A percentile compares a stretch with the other conserved stretches of the same genome.
Conservation (phyloP, 2,888 invertebrate species). For the Chaetoderma sp. region DNA sequence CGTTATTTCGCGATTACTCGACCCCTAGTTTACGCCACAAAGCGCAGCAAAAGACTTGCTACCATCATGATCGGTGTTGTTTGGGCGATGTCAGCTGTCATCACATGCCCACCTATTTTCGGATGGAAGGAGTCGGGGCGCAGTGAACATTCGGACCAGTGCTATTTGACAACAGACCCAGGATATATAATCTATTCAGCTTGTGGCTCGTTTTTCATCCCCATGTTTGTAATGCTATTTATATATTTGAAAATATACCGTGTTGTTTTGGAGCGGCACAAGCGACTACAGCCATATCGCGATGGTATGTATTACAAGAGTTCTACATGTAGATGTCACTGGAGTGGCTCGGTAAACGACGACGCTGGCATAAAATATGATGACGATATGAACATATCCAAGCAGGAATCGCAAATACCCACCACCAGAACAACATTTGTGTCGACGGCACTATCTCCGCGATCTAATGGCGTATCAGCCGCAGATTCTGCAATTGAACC, state of each 20-base stretch:
- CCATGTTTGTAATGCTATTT: slow-evolving; percentile 60
- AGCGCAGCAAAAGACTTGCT: slow-evolving; percentile 49
- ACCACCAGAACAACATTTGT: no score
- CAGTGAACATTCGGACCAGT: slow-evolving; percentile 31
- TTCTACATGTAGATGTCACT: neutral
- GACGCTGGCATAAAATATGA: no score
- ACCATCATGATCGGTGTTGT: slow-evolving; percentile 57
- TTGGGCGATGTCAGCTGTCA: slow-evolving; percentile 54
- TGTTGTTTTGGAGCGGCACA: slow-evolving; percentile 43
- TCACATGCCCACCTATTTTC: slow-evolving; percentile 61
- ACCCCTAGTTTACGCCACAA: slow-evolving; percentile 57
- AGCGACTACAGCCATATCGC: slow-evolving; percentile 26
- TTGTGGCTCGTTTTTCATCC: slow-evolving; percentile 61
- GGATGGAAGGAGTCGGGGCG: slow-evolving; percentile 51
- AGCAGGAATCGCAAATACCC: no score
- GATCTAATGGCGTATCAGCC: no score
- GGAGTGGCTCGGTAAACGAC: neutral
- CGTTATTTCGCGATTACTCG: slow-evolving; percentile 64
- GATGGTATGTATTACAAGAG: slow-evolving; percentile 2
- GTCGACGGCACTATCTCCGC: no score
- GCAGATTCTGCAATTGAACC: no score
- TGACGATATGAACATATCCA: no score
- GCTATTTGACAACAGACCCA: slow-evolving; percentile 47
- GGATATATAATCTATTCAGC: slow-evolving; percentile 62
- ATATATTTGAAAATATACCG: slow-evolving; percentile 62